Evolutionary conservation across 2,797 vertebrate species (phyloP).

Genomic region (Falco berigora): DNA sequence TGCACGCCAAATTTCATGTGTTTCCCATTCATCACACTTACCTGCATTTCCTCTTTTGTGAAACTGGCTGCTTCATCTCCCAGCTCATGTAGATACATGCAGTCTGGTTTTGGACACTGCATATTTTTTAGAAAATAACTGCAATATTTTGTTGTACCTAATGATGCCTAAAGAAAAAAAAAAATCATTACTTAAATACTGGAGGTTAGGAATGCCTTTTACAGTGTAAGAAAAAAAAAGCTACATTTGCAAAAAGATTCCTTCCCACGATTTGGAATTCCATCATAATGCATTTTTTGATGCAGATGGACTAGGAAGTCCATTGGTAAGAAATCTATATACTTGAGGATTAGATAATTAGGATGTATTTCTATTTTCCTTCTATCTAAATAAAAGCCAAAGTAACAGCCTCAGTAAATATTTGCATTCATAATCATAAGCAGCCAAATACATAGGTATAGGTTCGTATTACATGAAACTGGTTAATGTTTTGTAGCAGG

Average conservation of each 20-base stretch:
- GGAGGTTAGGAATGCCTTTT: background rate
- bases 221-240: background rate
- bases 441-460: background rate
- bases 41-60: conserved; percentile 99
- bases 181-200: background rate
- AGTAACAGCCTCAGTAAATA: background rate
- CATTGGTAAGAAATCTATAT: background rate
- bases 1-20: background rate
- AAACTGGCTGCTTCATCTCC: conserved; percentile 99
- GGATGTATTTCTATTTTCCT: background rate
- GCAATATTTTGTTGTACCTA: conserved; percentile 99
- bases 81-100: conserved; percentile 98
- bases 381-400: background rate
- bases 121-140: conserved; percentile 99
- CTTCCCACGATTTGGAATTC: background rate
- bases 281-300: background rate
- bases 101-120: conserved; percentile 99
- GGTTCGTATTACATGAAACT: background rate
- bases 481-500: background rate
- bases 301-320: background rate
- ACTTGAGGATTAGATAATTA: background rate
- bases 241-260: background rate
- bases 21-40: conserved; percentile 47
- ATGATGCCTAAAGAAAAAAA: conserved; percentile 82
- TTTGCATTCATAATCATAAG: background rate